These are phyloP conservation scores for Sphaerodactylus townsendi DNA, from an alignment of 2,113 vertebrate species.

Conservation along the genomic window DNA sequence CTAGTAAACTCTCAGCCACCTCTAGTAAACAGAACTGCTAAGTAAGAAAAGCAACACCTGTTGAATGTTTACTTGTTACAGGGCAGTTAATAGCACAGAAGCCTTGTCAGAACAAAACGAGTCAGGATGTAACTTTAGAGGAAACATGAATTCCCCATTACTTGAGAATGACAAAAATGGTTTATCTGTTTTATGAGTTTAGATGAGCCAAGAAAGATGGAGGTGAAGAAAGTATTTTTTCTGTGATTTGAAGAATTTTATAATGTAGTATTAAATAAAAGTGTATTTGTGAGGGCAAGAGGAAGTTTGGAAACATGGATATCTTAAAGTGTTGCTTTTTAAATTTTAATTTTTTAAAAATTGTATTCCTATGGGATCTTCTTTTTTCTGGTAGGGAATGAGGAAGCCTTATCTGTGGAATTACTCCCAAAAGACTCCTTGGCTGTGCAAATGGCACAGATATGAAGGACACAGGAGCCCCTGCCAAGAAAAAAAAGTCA, in stretches of 20 bases:
- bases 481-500: not conserved
- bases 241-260: not conserved
- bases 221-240: not conserved
- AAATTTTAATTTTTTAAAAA: not conserved
- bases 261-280: not conserved
- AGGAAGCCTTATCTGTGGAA: not conserved
- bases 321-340: too few relatives aligned
- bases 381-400: not conserved
- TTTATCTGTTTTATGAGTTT: not conserved
- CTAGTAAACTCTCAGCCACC: not conserved
- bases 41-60: not conserved
- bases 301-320: not conserved
- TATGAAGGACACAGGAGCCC: not conserved
- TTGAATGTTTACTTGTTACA: too few relatives aligned
- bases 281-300: not conserved
- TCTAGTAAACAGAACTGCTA: not conserved
- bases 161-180: not conserved
- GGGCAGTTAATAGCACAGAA: not conserved
- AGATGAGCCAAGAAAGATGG: too few relatives aligned
- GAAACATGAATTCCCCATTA: not conserved
- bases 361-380: not conserved
- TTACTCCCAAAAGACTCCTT: too few relatives aligned
- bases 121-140: not conserved
- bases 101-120: not conserved
- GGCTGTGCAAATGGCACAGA: too few relatives aligned